phyloP scores from a whole-genome alignment of 2,113 vertebrate genomes.

The Odocoileus hemionus region DNA sequence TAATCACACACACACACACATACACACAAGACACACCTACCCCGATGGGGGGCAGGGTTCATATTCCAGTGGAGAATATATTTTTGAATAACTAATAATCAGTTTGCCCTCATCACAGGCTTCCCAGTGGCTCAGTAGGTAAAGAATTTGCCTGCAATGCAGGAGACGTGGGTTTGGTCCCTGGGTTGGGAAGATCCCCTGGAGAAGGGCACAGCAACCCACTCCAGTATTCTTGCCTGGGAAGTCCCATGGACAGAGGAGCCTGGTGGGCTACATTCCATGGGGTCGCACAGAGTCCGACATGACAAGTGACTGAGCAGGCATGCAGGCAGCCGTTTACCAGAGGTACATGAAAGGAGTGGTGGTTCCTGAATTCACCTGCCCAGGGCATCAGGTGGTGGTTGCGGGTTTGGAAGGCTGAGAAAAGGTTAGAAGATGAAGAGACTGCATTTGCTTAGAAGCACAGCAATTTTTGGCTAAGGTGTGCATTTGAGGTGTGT shows the following conservation, averaged over 20 bases:
- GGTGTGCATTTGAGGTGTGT: not conserved
- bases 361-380: not conserved
- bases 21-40: no score
- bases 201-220: not conserved
- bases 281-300: not conserved
- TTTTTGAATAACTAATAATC: not conserved
- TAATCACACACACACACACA: not conserved
- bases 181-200: not conserved
- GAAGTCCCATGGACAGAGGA: not conserved
- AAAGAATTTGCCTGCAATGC: not conserved
- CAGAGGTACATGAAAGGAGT: rapidly evolving
- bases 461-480: not conserved
- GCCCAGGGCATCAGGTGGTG: not conserved
- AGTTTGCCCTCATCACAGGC: not conserved
- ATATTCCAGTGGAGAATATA: not conserved
- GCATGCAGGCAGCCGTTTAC: rapidly evolving
- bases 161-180: not conserved
- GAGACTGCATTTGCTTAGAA: not conserved
- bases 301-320: not conserved
- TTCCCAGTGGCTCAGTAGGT: not conserved
- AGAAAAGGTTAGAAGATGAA: not conserved
- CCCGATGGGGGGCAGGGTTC: not conserved
- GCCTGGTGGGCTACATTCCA: not conserved
- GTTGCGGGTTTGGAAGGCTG: not conserved
- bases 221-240: not conserved